phyloP scores from a whole-genome alignment of 2,797 vertebrate species.

The Gobionotothen gibberifrons region DNA sequence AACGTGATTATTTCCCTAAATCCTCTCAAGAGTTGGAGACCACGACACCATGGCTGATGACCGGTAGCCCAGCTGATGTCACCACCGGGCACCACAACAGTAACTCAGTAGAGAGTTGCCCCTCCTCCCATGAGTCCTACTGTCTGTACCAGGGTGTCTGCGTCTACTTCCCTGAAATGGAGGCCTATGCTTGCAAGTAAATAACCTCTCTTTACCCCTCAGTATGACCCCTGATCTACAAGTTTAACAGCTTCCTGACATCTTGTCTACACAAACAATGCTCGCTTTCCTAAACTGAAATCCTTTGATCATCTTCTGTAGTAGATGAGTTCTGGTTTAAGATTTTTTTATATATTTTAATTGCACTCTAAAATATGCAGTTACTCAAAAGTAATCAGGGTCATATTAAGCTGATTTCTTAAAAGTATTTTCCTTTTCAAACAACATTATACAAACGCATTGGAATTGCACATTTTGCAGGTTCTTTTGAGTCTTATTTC shows the following conservation, averaged over 20 bases:
- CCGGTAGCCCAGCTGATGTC: constrained; percentile 59
- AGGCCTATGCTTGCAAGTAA: constrained; percentile 94
- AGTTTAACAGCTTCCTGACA: constrained; percentile 13
- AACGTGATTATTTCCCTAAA: not conserved
- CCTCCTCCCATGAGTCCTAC: constrained; percentile 85
- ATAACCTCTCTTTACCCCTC: constrained; percentile 47
- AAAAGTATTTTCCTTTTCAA: not conserved
- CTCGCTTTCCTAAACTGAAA: not conserved
- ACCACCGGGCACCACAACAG: constrained; percentile 54
- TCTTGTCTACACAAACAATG: not conserved
- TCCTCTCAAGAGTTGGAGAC: constrained; percentile 49
- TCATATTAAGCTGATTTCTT: not conserved
- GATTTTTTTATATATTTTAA: not conserved
- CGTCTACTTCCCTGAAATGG: constrained; percentile 88
- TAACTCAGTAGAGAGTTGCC: constrained; percentile 80
- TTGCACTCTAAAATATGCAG: not conserved
- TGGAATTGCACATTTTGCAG: not conserved
- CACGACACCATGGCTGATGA: constrained; percentile 46
- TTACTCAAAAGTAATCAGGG: not conserved
- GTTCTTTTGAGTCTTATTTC: not conserved
- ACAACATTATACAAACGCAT: too few species aligned
- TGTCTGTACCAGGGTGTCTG: constrained; percentile 91
- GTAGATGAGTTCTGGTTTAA: not conserved
- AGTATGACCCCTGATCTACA: constrained; percentile 1
- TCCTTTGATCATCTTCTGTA: not conserved